A percentile compares a stretch with the other conserved stretches of the same genome.
phyloP scores from a whole-genome alignment of 2,113 vertebrate species.

The Lagopus leucura region DNA sequence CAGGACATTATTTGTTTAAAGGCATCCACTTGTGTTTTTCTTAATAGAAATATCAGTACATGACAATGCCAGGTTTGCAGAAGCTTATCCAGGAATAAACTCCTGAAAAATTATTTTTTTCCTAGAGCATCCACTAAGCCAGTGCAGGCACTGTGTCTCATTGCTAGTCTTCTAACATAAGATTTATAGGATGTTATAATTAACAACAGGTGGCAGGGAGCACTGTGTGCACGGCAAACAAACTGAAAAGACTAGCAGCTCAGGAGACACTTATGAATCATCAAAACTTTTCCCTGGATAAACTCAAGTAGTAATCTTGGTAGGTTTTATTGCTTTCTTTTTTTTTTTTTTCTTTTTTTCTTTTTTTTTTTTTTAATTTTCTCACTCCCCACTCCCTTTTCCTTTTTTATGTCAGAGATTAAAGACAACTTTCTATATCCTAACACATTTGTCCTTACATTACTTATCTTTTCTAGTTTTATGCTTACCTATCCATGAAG shows the following conservation, averaged over 20 bases:
- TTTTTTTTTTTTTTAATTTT: neutral
- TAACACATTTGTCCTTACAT: neutral
- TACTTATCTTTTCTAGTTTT: neutral
- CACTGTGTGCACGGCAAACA: neutral
- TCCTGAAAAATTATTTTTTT: slow-evolving; percentile 33
- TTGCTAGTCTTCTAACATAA: neutral
- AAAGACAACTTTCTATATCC: neutral
- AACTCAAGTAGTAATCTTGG: neutral
- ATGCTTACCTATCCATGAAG: neutral
- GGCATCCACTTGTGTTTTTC: slow-evolving; percentile 38
- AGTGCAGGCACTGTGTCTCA: neutral
- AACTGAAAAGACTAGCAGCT: slow-evolving; percentile 34
- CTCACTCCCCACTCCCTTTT: neutral
- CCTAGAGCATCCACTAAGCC: neutral
- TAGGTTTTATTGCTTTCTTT: neutral
- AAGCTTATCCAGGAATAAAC: slow-evolving; percentile 36
- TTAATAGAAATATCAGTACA: slow-evolving; percentile 42
- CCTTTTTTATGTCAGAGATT: neutral
- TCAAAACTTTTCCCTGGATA: slow-evolving; percentile 30
- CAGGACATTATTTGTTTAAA: slow-evolving; percentile 50
- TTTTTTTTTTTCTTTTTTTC: neutral
- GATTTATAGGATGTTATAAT: slow-evolving; percentile 69
- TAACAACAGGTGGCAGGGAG: slow-evolving; percentile 62
- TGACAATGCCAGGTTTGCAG: slow-evolving; percentile 4
- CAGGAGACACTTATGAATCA: slow-evolving; percentile 34